These are phyloP conservation scores for Pangasius djambal DNA, from an alignment of 2,797 vertebrate species.

Conservation along the genomic window DNA sequence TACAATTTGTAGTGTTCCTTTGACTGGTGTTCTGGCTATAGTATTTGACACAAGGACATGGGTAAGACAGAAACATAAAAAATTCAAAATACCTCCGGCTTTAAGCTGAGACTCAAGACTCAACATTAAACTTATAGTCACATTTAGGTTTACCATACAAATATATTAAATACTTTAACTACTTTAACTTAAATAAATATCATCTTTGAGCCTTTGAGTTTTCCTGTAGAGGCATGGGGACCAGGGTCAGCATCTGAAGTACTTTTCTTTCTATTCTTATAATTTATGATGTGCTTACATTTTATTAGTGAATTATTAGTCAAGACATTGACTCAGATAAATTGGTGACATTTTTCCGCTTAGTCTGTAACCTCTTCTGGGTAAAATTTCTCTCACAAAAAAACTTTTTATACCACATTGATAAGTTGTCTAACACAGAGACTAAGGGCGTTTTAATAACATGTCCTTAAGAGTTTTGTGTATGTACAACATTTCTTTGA, in stretches of 20 bases:
- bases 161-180: not conserved
- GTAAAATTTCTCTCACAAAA: not conserved
- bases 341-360: not conserved
- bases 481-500: not conserved
- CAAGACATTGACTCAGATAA: not conserved
- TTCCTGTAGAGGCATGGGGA: not conserved
- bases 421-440: not conserved
- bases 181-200: not conserved
- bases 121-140: not conserved
- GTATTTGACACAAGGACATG: not conserved
- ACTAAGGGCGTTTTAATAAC: not conserved
- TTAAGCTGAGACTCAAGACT: not conserved
- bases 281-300: not conserved
- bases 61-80: not conserved
- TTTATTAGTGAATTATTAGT: not conserved
- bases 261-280: not conserved
- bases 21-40: not conserved
- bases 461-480: not conserved
- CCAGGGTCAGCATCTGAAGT: not conserved
- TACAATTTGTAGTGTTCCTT: conserved; percentile 8
- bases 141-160: not conserved
- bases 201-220: not conserved
- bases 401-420: not conserved
- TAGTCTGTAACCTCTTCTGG: conserved; percentile 24
- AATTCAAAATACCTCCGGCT: not conserved